Percentiles rank a stretch among this genome's conserved stretches.
These are phyloP conservation scores for Neosilurus mollespiculum DNA, from an alignment of 2,797 vertebrate species.

Conservation along the genomic window DNA sequence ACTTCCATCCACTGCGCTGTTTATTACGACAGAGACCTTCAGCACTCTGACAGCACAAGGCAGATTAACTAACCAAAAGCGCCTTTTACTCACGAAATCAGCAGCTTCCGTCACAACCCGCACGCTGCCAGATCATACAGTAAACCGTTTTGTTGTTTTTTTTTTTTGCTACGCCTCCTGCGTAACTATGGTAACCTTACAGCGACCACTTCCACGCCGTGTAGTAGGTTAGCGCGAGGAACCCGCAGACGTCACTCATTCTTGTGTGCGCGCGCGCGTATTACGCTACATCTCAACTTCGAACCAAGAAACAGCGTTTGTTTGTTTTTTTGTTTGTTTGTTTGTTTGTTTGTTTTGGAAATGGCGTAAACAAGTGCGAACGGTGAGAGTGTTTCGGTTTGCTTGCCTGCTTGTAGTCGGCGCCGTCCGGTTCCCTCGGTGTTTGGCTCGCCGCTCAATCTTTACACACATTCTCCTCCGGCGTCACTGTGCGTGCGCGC, in stretches of 20 bases:
- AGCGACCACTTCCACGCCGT: not conserved
- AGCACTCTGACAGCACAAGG: not conserved
- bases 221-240: slow-evolving; percentile 19
- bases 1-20: not conserved
- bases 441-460: slow-evolving; percentile 51
- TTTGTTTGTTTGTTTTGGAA: not conserved
- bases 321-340: too few relatives aligned
- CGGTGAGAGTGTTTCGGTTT: slow-evolving; percentile 14
- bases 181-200: slow-evolving; percentile 26
- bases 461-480: slow-evolving; percentile 48
- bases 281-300: slow-evolving; percentile 37
- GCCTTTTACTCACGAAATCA: slow-evolving; percentile 18
- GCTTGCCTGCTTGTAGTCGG: slow-evolving; percentile 50
- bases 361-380: not conserved
- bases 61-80: not conserved
- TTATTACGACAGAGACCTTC: not conserved
- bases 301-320: slow-evolving; percentile 21
- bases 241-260: slow-evolving; percentile 35
- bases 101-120: slow-evolving; percentile 19
- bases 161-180: not conserved
- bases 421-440: slow-evolving; percentile 29
- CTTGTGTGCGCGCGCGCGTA: slow-evolving; percentile 8
- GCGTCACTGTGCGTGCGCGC: slow-evolving; percentile 58
- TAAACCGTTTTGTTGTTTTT: too few relatives aligned
- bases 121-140: not conserved